phyloP scores from a whole-genome alignment of 35 echinoderm and acorn worm genomes.

The Patiria miniata region DNA sequence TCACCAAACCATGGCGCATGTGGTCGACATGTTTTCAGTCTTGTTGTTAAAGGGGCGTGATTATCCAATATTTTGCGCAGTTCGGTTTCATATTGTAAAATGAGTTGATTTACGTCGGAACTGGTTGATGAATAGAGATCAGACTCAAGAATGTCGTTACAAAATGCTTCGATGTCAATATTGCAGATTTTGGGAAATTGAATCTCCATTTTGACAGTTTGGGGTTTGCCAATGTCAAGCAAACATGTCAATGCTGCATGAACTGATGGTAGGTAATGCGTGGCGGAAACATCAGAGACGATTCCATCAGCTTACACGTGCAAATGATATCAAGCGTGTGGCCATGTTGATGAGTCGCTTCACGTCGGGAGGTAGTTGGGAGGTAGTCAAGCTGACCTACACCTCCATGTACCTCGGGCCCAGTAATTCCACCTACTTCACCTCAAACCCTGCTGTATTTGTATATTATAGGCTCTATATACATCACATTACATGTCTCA shows the following conservation, averaged over 20 bases:
- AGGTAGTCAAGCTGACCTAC: too few relatives aligned
- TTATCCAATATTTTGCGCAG: constrained; percentile 9
- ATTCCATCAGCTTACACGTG: background rate
- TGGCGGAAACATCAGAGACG: background rate
- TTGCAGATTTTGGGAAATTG: constrained; percentile 5
- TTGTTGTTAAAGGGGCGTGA: constrained; percentile 28
- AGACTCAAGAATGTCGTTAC: background rate
- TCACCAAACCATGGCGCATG: constrained; percentile 54
- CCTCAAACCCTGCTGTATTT: too few relatives aligned
- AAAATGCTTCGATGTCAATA: constrained; percentile 16
- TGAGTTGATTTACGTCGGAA: background rate
- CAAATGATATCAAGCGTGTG: constrained; percentile 24
- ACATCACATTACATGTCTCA: too few relatives aligned
- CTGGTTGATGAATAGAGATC: background rate
- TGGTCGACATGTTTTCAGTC: constrained; percentile 11
- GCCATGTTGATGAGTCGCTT: constrained; percentile 14
- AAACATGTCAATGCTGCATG: background rate
- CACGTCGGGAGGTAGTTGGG: too few relatives aligned
- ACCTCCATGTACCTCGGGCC: too few relatives aligned
- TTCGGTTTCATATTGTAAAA: constrained; percentile 19
- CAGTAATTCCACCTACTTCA: too few relatives aligned
- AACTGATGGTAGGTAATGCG: background rate
- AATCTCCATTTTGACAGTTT: background rate
- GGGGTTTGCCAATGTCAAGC: background rate
- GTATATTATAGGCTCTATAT: too few relatives aligned